Base-by-base conservation (phyloP, 1,140 invertebrate genomes). In the Pararge aegeria region DNA sequence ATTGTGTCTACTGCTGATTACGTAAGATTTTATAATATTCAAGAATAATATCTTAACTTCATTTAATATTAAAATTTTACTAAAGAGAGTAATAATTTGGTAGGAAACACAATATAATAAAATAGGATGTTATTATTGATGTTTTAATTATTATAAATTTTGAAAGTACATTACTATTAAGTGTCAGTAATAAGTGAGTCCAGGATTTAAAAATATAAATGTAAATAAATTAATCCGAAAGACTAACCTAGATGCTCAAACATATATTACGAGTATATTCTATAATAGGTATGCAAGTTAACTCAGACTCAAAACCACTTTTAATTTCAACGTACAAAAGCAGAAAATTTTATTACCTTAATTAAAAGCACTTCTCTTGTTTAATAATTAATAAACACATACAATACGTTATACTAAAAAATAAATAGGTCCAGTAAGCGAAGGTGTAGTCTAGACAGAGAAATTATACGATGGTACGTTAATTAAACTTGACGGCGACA, bases 281-380 rank as follows among this genome's bases (percentile, higher is more conserved):
- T n/a, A n/a, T n/a, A n/a, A 5, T 29, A 5, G 3, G 16, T n/a
- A 49, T 49, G 12, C 5, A 49, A 27, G n/a, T 16, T 29, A 49
- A 76, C 70, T 77, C 73, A 55, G 48, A 70, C 66, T 78, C 73
- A 74, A 69, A 72, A 77, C 80, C 77, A 84, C 81, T 84, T 75
- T 83, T 76, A 38, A 65, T 87, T 57, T 80, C 74, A 64, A 40
- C 52, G 34, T 67, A 73, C 53, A 56, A 52, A 29, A 61, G 72
- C 64, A 68, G 70, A 74, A 83, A 80, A 66, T 64, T 66, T 66
- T 73, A 80, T 73, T 76, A 70, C 67, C 64, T 64, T 38, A 64
- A 68, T 64, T 67, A 64, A 51, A 63, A 58, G 60, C 58, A 50
- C 51, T 62, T 4, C 42, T 46, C 53, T 55, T 55, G 67, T 78